Evolutionary conservation across 1,140 invertebrate genomes (phyloP).

Genomic region (Agrilus planipennis): DNA sequence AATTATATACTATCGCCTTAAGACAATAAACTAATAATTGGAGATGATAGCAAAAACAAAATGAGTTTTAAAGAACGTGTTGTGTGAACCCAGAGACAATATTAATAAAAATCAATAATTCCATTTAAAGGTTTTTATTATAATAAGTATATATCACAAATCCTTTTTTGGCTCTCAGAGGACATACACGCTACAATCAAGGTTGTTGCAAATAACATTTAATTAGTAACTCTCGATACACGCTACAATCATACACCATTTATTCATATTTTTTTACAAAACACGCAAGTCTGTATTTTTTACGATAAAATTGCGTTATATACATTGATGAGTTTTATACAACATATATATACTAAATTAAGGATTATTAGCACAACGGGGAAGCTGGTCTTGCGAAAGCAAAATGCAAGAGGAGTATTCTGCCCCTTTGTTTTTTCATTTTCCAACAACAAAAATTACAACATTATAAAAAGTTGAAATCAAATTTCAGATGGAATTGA

Average conservation of each 20-base stretch:
- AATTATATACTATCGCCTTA: too few species aligned
- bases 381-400: slow-evolving; percentile 3
- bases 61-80: too few species aligned
- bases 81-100: too few species aligned
- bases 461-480: too few species aligned
- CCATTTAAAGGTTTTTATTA: slow-evolving; percentile 33
- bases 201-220: slow-evolving; percentile 13
- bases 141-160: slow-evolving; percentile 37
- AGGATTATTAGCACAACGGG: slow-evolving; percentile 8
- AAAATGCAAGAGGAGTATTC: slow-evolving; percentile 11
- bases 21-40: too few species aligned
- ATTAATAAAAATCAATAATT: slow-evolving; percentile 17
- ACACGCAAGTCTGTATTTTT: slow-evolving; percentile 23
- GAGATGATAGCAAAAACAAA: too few species aligned
- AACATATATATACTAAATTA: slow-evolving; percentile 5
- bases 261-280: slow-evolving; percentile 24
- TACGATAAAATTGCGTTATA: slow-evolving; percentile 19
- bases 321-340: slow-evolving; percentile 20
- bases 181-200: slow-evolving; percentile 29
- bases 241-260: slow-evolving; percentile 9
- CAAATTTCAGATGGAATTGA: too few species aligned
- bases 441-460: slow-evolving; percentile 5
- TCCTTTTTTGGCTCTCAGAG: slow-evolving; percentile 35
- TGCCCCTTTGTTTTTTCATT: slow-evolving; percentile 5
- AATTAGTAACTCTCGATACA: slow-evolving; percentile 4